Percentiles rank a stretch among this genome's conserved stretches.
Conservation (phyloP, 2,888 invertebrate genomes). For the Ophonus ardosiacus region DNA sequence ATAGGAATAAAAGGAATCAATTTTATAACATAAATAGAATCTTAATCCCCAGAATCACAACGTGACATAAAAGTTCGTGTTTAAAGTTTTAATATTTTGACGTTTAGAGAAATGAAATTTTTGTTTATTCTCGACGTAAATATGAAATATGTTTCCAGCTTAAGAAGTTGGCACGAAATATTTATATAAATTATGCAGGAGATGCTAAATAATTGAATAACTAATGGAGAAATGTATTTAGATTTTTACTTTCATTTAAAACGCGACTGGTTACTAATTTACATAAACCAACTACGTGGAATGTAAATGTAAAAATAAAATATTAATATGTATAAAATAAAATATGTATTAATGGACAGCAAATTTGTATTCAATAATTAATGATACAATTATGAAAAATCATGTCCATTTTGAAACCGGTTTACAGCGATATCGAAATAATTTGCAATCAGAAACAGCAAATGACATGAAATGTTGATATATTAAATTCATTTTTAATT, state of each 20-base stretch:
- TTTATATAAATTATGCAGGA: slow-evolving; percentile 16
- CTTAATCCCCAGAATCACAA: background rate
- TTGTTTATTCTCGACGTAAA: slow-evolving; percentile 28
- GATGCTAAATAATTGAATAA: slow-evolving; percentile 16
- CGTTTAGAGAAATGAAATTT: slow-evolving; percentile 33
- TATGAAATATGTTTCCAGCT: background rate
- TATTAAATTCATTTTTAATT: slow-evolving; percentile 6
- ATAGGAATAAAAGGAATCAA: too few species aligned
- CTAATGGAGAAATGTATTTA: slow-evolving; percentile 5
- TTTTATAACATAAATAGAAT: too few species aligned
- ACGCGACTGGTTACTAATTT: background rate
- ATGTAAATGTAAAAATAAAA: slow-evolving; percentile 19
- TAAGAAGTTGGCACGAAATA: background rate
- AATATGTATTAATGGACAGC: background rate
- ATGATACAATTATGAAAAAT: slow-evolving; percentile 1
- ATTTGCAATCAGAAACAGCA: slow-evolving; percentile 16
- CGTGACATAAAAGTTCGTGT: background rate
- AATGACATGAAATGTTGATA: slow-evolving; percentile 2
- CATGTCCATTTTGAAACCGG: slow-evolving; percentile 9
- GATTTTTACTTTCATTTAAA: slow-evolving; percentile 1
- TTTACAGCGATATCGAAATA: slow-evolving; percentile 14
- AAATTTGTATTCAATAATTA: slow-evolving; percentile 27
- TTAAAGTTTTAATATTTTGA: slow-evolving; percentile 10
- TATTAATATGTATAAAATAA: slow-evolving; percentile 1
- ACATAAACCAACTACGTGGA: background rate